phyloP scores from a whole-genome alignment of 2,888 invertebrate species.

The Vannuccia rotundouncinata region DNA sequence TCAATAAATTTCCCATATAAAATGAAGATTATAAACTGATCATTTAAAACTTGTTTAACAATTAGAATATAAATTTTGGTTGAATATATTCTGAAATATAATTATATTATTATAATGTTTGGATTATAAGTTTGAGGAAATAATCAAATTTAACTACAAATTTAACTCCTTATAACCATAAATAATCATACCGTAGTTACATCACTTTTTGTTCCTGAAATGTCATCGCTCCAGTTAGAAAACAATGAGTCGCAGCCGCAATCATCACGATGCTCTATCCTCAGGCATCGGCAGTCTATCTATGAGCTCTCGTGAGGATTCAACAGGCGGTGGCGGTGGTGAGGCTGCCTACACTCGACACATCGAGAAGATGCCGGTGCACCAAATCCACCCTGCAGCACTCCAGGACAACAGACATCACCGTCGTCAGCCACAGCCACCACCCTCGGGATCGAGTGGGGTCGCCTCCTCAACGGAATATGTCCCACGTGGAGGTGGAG shows the following conservation, averaged over 20 bases:
- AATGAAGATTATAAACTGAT: too few species aligned
- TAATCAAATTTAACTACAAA: too few species aligned
- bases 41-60: too few species aligned
- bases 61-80: too few species aligned
- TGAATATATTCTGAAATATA: too few species aligned
- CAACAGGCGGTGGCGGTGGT: not conserved
- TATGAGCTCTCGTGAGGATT: slow-evolving; percentile 4
- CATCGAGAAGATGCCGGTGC: slow-evolving; percentile 1
- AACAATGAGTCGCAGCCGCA: not conserved
- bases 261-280: slow-evolving; percentile 4
- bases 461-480: not conserved
- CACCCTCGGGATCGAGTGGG: not conserved
- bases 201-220: too few species aligned
- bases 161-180: too few species aligned
- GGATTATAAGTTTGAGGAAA: too few species aligned
- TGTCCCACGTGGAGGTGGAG: not conserved
- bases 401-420: not conserved
- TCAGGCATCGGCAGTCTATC: not conserved
- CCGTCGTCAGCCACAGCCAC: not conserved
- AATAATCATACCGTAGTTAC: too few species aligned
- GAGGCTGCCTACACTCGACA: not conserved
- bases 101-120: too few species aligned
- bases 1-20: too few species aligned
- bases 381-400: not conserved
- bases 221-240: not conserved